These are phyloP conservation scores for Maniola hyperantus DNA, from an alignment of 2,888 invertebrate species.

Conservation along the genomic window DNA sequence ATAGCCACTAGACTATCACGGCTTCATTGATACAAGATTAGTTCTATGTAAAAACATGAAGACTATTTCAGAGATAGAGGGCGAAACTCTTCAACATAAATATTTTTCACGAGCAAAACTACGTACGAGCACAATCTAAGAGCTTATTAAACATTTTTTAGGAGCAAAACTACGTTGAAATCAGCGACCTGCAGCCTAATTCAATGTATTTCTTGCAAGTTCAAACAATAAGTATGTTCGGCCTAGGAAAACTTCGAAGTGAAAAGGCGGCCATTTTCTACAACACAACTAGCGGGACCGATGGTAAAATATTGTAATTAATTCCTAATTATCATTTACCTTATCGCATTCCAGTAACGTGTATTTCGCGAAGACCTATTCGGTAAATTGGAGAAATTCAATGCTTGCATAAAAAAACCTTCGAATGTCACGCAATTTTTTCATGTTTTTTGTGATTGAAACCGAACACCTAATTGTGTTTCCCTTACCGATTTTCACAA, in stretches of 20 bases:
- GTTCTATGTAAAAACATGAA: too few relatives aligned
- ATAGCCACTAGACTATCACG: too few relatives aligned
- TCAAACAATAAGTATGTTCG: conserved; percentile 88
- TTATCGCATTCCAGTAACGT: conserved; percentile 9
- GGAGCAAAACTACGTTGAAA: conserved; percentile 85
- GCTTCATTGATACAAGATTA: too few relatives aligned
- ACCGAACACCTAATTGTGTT: not conserved
- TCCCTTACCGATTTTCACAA: not conserved
- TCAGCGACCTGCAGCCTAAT: conserved; percentile 85
- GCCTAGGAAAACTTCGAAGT: conserved; percentile 85
- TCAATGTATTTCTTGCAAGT: conserved; percentile 91
- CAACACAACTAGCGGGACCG: conserved; percentile 84
- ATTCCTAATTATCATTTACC: conserved; percentile 14
- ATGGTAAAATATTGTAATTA: conserved; percentile 45
- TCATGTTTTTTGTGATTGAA: not conserved
- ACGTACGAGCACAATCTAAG: too few relatives aligned
- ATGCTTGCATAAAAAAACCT: not conserved
- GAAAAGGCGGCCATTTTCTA: conserved; percentile 87
- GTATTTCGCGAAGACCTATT: not conserved
- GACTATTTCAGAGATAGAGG: too few relatives aligned
- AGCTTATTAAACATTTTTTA: conserved; percentile 52
- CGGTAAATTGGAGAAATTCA: conserved; percentile 4
- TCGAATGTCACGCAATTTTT: conserved; percentile 13
- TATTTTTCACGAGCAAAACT: conserved; percentile 82
- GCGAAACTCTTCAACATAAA: not conserved